Evolutionary conservation across 92 coral and sea anemone species (phyloP), one percentile per base, ranked within the genome.

Genomic region (Zoanthus gigantus): DNA sequence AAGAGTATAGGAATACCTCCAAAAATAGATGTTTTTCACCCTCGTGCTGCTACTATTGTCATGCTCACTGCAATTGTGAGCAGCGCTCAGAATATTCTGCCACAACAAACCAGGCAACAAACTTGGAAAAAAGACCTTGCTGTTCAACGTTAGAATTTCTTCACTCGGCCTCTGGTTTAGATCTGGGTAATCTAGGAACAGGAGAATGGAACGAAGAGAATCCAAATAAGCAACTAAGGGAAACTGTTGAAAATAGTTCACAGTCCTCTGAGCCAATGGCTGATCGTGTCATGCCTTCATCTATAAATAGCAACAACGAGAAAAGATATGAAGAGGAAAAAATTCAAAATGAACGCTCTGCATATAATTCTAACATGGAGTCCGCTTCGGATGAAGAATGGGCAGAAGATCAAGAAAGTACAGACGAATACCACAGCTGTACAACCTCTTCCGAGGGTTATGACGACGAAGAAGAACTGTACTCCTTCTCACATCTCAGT

Each of bases 31-130:
- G 85, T 50, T 48, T 48, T 1, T 45, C 63, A 1, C 85, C 85
- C 6, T 65, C 85, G 5, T 81, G 50, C 37, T 81, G 85, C 46
- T 65, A 81, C 60, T 81, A 81, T 29, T 73, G 46, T 17, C 85
- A 81, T 50, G 85, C 52, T 28, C 85, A 71, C 44, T 81, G 85
- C 32, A 53, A 81, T 56, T 81, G 85, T 44, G 85, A 65, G 75
- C 61, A 53, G 23, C 50, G 74, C 16, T 56, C 85, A 2, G 45
- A 63, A 16, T 28, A 31, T 7, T 71, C 74, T 9, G 14, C 30
- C 74, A 66, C 74, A 1, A 30, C 44, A 23, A 60, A 66, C 13
- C 9, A 7, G 57, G 46, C 15, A n/a, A 12, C 29, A 37, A 30
- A 48, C 18, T 63, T 46, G 12, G 85, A 47, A 18, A 48, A 50